These are phyloP conservation scores for Stercorarius parasiticus DNA, from an alignment of 2,113 vertebrate genomes.

Conservation along the genomic window DNA sequence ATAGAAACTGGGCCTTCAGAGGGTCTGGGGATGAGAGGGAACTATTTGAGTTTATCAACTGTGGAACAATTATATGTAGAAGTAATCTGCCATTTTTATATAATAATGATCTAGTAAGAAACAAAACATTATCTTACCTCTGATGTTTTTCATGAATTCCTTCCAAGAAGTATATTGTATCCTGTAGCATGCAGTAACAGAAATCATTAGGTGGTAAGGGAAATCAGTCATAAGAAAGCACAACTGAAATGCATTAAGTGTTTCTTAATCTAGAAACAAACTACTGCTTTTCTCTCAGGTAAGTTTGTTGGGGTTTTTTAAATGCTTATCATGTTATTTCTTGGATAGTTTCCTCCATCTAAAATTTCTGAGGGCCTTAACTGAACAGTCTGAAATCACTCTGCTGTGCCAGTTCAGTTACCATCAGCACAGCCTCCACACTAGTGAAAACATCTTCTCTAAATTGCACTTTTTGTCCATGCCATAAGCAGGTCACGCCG, in stretches of 20 bases:
- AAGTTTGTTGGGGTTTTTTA: not conserved
- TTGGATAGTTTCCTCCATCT: not conserved
- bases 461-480: not conserved
- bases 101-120: not conserved
- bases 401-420: not conserved
- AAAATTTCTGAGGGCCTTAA: not conserved
- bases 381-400: not conserved
- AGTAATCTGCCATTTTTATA: not conserved
- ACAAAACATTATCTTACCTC: conserved; percentile 74
- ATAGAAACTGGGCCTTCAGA: conserved; percentile 70
- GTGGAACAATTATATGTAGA: not conserved
- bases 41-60: not conserved
- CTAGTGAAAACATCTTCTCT: not conserved
- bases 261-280: not conserved
- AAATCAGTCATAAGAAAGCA: not conserved
- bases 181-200: conserved; percentile 75
- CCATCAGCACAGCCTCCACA: not conserved
- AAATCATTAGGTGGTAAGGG: not conserved
- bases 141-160: conserved; percentile 79
- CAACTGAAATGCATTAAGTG: not conserved
- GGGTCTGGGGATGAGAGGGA: conserved; percentile 53
- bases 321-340: not conserved
- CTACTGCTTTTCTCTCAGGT: not conserved
- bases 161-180: conserved; percentile 91
- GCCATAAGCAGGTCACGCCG: not conserved